Conservation (phyloP, 2,888 invertebrate species). For the Pseudococcus viburni region DNA sequence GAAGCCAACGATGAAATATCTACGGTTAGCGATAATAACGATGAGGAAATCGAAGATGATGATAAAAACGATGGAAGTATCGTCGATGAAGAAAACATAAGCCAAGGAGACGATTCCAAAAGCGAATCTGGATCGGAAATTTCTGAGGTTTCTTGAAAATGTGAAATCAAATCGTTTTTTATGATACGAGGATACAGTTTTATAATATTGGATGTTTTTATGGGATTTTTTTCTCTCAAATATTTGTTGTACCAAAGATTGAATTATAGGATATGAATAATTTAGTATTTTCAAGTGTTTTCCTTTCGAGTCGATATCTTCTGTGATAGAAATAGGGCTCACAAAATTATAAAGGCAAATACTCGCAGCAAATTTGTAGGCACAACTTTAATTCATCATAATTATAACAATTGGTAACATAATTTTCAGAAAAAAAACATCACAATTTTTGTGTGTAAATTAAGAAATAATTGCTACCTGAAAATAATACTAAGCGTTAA, state of each 20-base stretch:
- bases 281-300: too few species aligned
- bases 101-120: not conserved
- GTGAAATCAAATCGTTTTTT: not conserved
- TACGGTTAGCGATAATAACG: not conserved
- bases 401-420: constrained; percentile 56
- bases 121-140: not conserved
- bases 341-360: too few species aligned
- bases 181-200: not conserved
- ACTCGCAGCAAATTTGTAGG: too few species aligned
- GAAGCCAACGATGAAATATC: not conserved
- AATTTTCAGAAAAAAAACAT: constrained; percentile 45
- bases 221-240: not conserved
- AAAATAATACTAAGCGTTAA: not conserved
- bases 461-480: not conserved
- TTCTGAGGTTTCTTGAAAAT: constrained; percentile 5
- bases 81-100: constrained; percentile 20
- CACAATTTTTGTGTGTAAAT: constrained; percentile 48
- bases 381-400: not conserved
- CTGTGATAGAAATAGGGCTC: too few species aligned
- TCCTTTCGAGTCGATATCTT: too few species aligned
- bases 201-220: not conserved
- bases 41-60: constrained; percentile 38
- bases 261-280: too few species aligned
- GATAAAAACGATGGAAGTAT: constrained; percentile 47
- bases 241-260: not conserved